Percentiles rank a stretch among this genome's conserved stretches.
Evolutionary conservation across 1,140 invertebrate species (phyloP).

Genomic region (Mercenaria mercenaria): DNA sequence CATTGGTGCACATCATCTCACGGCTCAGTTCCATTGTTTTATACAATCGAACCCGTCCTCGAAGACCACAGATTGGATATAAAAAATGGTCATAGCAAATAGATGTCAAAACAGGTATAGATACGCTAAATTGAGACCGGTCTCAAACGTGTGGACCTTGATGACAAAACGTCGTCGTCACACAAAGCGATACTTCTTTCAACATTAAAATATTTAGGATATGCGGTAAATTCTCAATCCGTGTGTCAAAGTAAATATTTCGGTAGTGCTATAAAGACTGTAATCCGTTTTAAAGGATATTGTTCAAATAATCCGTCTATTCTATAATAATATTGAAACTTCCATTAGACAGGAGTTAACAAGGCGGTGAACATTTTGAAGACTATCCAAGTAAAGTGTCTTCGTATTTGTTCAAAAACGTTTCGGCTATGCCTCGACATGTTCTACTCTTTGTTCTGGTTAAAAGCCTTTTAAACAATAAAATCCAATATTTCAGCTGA

Average conservation of each 20-base stretch:
- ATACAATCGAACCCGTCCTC: too few relatives aligned
- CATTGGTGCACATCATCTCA: too few relatives aligned
- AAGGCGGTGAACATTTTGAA: neutral
- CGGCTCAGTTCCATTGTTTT: too few relatives aligned
- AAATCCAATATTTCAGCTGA: too few relatives aligned
- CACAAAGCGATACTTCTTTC: neutral
- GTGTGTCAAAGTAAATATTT: constrained; percentile 51
- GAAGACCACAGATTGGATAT: too few relatives aligned
- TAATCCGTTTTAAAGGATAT: constrained; percentile 19
- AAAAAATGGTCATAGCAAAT: too few relatives aligned
- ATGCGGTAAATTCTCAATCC: constrained; percentile 40
- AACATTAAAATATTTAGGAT: constrained; percentile 30
- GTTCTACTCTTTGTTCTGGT: neutral
- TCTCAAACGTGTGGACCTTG: too few relatives aligned
- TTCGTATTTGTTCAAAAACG: neutral
- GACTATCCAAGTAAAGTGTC: neutral
- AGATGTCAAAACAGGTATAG: too few relatives aligned
- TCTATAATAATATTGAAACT: constrained; percentile 33
- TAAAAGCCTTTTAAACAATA: too few relatives aligned
- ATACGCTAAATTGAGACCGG: too few relatives aligned
- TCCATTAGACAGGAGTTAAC: constrained; percentile 1
- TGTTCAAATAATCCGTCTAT: constrained; percentile 57
- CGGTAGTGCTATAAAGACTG: constrained; percentile 7
- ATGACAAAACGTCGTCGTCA: too few relatives aligned
- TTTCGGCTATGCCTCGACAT: neutral